phyloP scores from a whole-genome alignment of 1,140 invertebrate species.

The Tetramorium parvispinum region DNA sequence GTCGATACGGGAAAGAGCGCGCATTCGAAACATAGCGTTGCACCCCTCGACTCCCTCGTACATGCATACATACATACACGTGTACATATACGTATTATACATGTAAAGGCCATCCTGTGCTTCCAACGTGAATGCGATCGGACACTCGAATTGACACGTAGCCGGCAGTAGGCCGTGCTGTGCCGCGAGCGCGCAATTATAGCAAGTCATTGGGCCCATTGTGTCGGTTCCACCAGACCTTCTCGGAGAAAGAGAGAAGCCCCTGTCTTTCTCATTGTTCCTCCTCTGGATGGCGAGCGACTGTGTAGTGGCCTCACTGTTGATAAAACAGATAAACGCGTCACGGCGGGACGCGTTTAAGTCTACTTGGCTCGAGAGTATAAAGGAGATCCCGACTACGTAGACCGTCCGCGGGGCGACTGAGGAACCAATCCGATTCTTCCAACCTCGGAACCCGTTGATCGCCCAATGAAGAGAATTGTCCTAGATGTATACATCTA shows the following conservation, averaged over 20 bases:
- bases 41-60: not conserved
- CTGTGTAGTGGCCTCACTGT: constrained; percentile 66
- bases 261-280: constrained; percentile 51
- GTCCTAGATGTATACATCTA: not conserved
- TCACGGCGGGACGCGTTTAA: constrained; percentile 27
- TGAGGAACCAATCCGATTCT: not conserved
- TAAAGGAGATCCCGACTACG: not conserved
- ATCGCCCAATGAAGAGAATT: constrained; percentile 3
- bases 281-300: constrained; percentile 15
- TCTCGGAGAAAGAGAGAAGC: constrained; percentile 47
- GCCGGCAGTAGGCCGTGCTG: constrained; percentile 49
- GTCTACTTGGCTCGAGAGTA: constrained; percentile 27
- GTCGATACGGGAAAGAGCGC: constrained; percentile 63
- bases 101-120: constrained; percentile 2
- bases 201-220: constrained; percentile 70
- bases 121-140: constrained; percentile 61
- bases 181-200: constrained; percentile 65
- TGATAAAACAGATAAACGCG: constrained; percentile 76
- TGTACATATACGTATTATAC: no score
- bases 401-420: not conserved
- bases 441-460: not conserved
- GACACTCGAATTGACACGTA: constrained; percentile 60
- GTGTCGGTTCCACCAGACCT: constrained; percentile 52
- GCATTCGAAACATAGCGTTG: constrained; percentile 18
- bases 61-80: not conserved